Base-by-base conservation (phyloP, 1,140 invertebrate genomes). In the Homarus americanus region DNA sequence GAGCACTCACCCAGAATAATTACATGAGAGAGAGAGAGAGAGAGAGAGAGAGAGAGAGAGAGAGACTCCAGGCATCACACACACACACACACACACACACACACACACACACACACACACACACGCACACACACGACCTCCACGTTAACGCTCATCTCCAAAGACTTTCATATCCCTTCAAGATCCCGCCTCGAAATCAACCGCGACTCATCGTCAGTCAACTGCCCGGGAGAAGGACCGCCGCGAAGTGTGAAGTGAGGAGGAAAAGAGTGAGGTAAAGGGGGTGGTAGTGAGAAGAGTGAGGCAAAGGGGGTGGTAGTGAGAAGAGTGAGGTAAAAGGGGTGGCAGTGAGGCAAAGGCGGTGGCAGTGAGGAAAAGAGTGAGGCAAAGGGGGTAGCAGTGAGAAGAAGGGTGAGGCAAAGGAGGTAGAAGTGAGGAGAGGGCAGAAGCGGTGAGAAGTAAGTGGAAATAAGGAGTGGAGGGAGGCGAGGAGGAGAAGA, bases 211-310 rank as follows among this genome's bases (percentile, higher is more conserved):
- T n/a, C n/a, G n/a, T n/a, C n/a, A n/a, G n/a, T n/a, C n/a, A n/a
- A n/a, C n/a, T n/a, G n/a, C n/a, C n/a, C n/a, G n/a, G n/a, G n/a
- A n/a, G n/a, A n/a, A n/a, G n/a, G n/a, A n/a, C n/a, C n/a, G n/a
- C n/a, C n/a, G n/a, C n/a, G n/a, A n/a, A n/a, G n/a, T n/a, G n/a
- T n/a, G n/a, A n/a, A n/a, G n/a, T n/a, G n/a, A n/a, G n/a, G n/a
- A n/a, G n/a, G n/a, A 34, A 75, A 32, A 75, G 78, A 80, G 76
- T 38, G 76, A 79, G 76, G 49, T 36, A 82, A 36, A 72, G 58
- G 28, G 58, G 28, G n/a, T n/a, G n/a, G n/a, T n/a, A n/a, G 28
- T 17, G 28, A n/a, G 28, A n/a, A 66, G 58, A 66, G 58, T 20
- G 58, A 66, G 58, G 28, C 17, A 66, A n/a, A 66, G 58, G 28